Percentiles rank a stretch among this genome's conserved stretches.
These are phyloP conservation scores for Liolophura sinensis DNA, from an alignment of 1,140 invertebrate genomes.

Conservation along the genomic window DNA sequence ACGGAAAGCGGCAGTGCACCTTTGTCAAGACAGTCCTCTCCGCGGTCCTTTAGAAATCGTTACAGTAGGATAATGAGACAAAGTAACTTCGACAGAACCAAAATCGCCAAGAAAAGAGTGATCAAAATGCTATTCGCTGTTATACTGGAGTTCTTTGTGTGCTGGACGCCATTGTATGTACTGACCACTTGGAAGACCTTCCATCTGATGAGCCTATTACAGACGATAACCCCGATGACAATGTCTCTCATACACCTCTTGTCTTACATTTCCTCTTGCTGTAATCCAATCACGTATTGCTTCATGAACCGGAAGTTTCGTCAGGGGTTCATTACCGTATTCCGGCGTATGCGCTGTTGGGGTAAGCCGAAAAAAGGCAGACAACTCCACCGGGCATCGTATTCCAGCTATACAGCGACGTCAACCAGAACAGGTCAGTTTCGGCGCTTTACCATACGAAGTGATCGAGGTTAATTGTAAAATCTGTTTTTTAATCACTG, in stretches of 20 bases:
- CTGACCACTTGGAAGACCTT: slow-evolving; percentile 81
- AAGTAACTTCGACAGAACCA: slow-evolving; percentile 75
- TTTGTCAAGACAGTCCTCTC: no score
- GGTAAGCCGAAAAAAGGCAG: no score
- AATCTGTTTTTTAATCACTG: no score
- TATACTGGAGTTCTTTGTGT: slow-evolving; percentile 89
- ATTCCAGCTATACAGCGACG: no score
- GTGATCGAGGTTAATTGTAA: no score
- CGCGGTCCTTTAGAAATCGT: no score
- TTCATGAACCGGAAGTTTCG: slow-evolving; percentile 91
- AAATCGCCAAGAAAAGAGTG: slow-evolving; percentile 79
- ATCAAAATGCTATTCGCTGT: slow-evolving; percentile 92
- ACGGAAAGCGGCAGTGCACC: no score
- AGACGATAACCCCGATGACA: slow-evolving; percentile 39
- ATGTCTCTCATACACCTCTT: slow-evolving; percentile 80
- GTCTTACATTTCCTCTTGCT: slow-evolving; percentile 84
- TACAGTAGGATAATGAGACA: slow-evolving; percentile 20
- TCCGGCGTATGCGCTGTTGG: slow-evolving; percentile 62
- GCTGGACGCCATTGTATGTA: slow-evolving; percentile 88
- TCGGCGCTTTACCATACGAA: no score
- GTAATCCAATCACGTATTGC: slow-evolving; percentile 92
- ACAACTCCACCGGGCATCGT: no score
- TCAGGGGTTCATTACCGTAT: slow-evolving; percentile 75
- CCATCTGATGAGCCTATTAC: slow-evolving; percentile 44
- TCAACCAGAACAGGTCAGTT: no score